These are phyloP conservation scores for Zygogramma bicolorata DNA, from an alignment of 2,888 invertebrate species.

Conservation along the genomic window DNA sequence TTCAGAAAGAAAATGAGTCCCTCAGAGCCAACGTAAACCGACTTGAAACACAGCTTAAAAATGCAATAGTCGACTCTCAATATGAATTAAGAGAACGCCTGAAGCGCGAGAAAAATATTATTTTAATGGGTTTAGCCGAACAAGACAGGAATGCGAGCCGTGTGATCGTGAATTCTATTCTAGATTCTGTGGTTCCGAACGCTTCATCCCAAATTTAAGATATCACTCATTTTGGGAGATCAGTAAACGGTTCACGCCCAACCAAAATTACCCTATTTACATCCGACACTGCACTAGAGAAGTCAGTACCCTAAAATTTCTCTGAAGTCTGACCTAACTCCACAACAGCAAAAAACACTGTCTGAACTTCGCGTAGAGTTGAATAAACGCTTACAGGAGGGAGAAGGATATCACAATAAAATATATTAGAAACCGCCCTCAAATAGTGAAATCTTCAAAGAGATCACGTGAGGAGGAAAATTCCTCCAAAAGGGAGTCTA, in stretches of 20 bases:
- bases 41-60: background rate
- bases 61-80: background rate
- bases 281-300: background rate
- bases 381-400: background rate
- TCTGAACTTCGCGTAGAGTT: background rate
- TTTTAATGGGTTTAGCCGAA: background rate
- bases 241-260: slow-evolving; percentile 3
- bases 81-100: background rate
- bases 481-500: background rate
- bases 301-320: background rate
- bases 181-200: background rate
- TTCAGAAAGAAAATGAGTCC: background rate
- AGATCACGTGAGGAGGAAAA: background rate
- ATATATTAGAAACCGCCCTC: background rate
- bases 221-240: slow-evolving; percentile 2
- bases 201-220: background rate
- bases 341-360: background rate
- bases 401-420: background rate
- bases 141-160: background rate
- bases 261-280: background rate
- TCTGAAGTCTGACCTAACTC: background rate
- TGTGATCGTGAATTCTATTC: background rate
- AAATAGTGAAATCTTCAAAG: background rate
- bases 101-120: background rate
- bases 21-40: background rate